Conservation (phyloP, 2,888 invertebrate genomes). For the Macaria notata region DNA sequence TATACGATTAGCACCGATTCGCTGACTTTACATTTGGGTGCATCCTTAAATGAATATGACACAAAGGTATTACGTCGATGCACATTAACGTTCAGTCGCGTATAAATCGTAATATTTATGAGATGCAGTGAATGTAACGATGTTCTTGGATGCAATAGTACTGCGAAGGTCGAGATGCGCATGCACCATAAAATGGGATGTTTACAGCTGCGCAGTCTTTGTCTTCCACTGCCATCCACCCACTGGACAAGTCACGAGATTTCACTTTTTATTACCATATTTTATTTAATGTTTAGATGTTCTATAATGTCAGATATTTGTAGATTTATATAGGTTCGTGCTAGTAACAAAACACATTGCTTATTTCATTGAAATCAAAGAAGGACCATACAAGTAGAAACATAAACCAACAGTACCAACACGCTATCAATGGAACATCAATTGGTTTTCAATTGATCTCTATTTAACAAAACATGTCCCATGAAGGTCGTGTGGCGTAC, state of each 20-base stretch:
- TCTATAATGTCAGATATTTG: too few species aligned
- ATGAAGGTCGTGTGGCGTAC: too few species aligned
- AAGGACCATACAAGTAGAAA: too few species aligned
- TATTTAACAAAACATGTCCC: not conserved
- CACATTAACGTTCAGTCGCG: not conserved
- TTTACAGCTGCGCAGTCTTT: slow-evolving; percentile 46
- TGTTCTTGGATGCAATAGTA: slow-evolving; percentile 16
- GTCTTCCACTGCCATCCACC: slow-evolving; percentile 34
- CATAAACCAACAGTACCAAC: too few species aligned
- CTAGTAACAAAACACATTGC: too few species aligned
- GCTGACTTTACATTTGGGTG: too few species aligned
- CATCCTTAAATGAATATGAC: too few species aligned
- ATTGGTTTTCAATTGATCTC: not conserved
- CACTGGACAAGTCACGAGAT: slow-evolving; percentile 38
- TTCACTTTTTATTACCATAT: slow-evolving; percentile 10
- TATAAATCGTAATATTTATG: slow-evolving; percentile 7
- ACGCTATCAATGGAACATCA: not conserved
- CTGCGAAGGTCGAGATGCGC: slow-evolving; percentile 41
- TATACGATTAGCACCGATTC: not conserved
- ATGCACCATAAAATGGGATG: slow-evolving; percentile 45
- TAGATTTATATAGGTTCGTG: too few species aligned
- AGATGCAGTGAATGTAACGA: slow-evolving; percentile 7
- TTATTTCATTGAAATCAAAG: too few species aligned
- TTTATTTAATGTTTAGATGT: not conserved
- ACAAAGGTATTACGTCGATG: too few species aligned